Evolutionary conservation across 2,113 vertebrate species (phyloP).

Genomic region (Pituophis catenifer): DNA sequence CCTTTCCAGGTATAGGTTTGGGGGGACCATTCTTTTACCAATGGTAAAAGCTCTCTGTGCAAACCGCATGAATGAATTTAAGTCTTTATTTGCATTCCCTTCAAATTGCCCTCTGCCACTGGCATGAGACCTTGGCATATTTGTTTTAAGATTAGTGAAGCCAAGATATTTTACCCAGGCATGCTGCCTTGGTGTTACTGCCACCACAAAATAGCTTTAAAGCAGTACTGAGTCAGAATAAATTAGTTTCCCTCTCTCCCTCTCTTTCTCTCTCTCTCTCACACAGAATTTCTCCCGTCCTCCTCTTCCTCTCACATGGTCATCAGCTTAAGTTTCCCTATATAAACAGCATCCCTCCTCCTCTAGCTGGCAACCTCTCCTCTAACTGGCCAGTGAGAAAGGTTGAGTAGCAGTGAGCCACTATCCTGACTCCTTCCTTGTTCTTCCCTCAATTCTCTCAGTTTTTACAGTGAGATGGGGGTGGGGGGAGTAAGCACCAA

Average conservation of each 20-base stretch:
- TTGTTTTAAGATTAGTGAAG: constrained; percentile 51
- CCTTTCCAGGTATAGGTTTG: not conserved
- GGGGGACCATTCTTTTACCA: not conserved
- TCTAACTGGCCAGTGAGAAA: not conserved
- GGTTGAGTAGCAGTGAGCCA: not conserved
- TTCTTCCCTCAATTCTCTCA: not conserved
- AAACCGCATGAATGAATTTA: constrained; percentile 63
- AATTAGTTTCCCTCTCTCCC: constrained; percentile 26
- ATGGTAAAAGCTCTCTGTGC: constrained; percentile 41
- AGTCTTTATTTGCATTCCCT: constrained; percentile 70
- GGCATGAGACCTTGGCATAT: constrained; percentile 66
- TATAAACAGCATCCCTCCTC: not conserved
- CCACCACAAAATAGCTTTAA: constrained; percentile 55
- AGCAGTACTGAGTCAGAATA: constrained; percentile 63
- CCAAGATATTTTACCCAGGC: constrained; percentile 64
- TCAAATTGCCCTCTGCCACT: constrained; percentile 65
- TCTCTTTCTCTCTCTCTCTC: not conserved
- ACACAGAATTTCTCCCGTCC: not conserved
- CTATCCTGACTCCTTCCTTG: not conserved
- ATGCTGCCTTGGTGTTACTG: constrained; percentile 53
- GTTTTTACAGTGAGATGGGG: not conserved
- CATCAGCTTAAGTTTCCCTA: not conserved
- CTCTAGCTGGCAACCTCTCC: not conserved
- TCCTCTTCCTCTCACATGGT: not conserved
- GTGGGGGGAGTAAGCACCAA: not conserved